Evolutionary conservation across 1,140 invertebrate species (phyloP).

Genomic region (Dinothrombium tinctorium): DNA sequence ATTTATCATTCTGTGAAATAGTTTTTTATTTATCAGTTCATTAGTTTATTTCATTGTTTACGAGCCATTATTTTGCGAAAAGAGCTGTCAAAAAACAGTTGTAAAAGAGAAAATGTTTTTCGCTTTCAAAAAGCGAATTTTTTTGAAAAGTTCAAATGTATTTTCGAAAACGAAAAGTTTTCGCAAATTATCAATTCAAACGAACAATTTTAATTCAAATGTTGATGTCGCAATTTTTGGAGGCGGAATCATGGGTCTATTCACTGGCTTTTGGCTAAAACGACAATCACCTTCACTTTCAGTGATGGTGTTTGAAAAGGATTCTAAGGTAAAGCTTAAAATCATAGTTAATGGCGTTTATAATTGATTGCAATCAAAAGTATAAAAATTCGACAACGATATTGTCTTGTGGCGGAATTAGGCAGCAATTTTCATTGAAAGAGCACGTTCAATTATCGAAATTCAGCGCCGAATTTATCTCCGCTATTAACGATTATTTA

Average conservation of each 20-base stretch:
- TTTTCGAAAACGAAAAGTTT: too few relatives aligned
- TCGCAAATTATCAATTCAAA: too few relatives aligned
- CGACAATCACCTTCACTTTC: slow-evolving; percentile 34
- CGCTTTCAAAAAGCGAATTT: too few relatives aligned
- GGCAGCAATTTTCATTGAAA: slow-evolving; percentile 75
- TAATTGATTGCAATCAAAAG: slow-evolving; percentile 29
- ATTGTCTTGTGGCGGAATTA: slow-evolving; percentile 54
- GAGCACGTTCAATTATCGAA: slow-evolving; percentile 85
- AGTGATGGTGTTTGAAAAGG: slow-evolving; percentile 66
- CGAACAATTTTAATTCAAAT: too few relatives aligned
- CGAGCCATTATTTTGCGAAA: too few relatives aligned
- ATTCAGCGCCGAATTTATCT: slow-evolving; percentile 67
- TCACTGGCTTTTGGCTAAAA: slow-evolving; percentile 75
- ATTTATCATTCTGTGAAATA: too few relatives aligned
- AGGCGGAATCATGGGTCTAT: slow-evolving; percentile 70
- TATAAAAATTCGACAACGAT: slow-evolving; percentile 47
- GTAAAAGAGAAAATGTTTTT: too few relatives aligned
- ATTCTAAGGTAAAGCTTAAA: slow-evolving; percentile 39
- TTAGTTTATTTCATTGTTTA: too few relatives aligned
- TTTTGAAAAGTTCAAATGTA: too few relatives aligned
- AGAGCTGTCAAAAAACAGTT: too few relatives aligned
- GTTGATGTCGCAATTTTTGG: slow-evolving; percentile 58
- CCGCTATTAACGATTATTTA: slow-evolving; percentile 47
- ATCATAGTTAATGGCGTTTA: neutral
- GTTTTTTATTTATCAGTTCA: too few relatives aligned